phyloP scores from a whole-genome alignment of 2,113 vertebrate genomes.

The Microtus richardsoni region DNA sequence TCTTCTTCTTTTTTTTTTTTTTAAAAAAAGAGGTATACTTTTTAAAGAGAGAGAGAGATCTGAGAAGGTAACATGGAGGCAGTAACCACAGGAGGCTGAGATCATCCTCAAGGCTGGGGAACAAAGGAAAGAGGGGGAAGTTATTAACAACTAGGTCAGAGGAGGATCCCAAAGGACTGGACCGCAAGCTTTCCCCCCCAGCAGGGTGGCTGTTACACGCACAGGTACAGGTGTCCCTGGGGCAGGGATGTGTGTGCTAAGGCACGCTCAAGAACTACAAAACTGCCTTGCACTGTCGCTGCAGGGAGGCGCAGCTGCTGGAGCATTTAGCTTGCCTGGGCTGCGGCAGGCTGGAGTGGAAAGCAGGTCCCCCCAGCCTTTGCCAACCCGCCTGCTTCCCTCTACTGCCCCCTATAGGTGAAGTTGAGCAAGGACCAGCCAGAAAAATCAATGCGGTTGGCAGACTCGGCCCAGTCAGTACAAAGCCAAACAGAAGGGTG shows the following conservation, averaged over 20 bases:
- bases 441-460: not conserved
- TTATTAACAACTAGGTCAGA: not conserved
- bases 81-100: not conserved
- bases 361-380: not conserved
- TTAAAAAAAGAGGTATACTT: no score
- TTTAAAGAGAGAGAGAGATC: not conserved
- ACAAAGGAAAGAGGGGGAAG: not conserved
- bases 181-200: not conserved
- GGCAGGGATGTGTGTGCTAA: not conserved
- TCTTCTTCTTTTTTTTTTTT: no score
- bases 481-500: slow-evolving; percentile 6
- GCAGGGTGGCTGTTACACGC: not conserved
- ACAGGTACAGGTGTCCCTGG: not conserved
- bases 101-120: not conserved
- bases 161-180: not conserved
- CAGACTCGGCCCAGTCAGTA: not conserved
- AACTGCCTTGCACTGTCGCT: not conserved
- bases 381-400: not conserved
- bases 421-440: slow-evolving; percentile 22
- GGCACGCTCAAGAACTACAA: not conserved
- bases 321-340: not conserved
- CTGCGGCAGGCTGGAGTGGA: not conserved
- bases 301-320: not conserved
- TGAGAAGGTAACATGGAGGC: not conserved
- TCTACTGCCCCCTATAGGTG: slow-evolving; percentile 58